Percentiles rank a stretch among this genome's conserved stretches.
These are phyloP conservation scores for Bombycilla garrulus DNA, from an alignment of 2,113 vertebrate genomes.

Conservation along the genomic window DNA sequence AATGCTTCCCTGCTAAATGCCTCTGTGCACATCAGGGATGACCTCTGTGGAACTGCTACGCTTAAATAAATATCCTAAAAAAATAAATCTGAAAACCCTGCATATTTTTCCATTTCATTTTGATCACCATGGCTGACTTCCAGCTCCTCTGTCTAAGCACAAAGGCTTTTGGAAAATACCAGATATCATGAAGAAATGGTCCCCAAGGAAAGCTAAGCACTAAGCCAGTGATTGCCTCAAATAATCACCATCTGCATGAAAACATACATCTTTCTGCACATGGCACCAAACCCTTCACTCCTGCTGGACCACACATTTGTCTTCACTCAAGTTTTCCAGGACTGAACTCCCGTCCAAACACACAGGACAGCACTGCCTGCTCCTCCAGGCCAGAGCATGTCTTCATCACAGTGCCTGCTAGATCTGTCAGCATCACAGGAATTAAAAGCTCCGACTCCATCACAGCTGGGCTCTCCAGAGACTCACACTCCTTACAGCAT, in stretches of 20 bases:
- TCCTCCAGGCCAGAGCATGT: neutral
- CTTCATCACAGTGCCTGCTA: neutral
- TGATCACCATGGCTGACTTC: neutral
- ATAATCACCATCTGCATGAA: slow-evolving; percentile 5
- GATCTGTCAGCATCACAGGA: slow-evolving; percentile 40
- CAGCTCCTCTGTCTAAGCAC: neutral
- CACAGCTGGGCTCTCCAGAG: slow-evolving; percentile 24
- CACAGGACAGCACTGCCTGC: neutral
- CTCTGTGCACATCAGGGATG: neutral
- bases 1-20: neutral
- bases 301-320: slow-evolving; percentile 28
- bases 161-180: neutral
- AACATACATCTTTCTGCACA: neutral
- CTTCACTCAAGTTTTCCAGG: neutral
- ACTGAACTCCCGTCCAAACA: neutral
- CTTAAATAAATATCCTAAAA: neutral
- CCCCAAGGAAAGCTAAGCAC: slow-evolving; percentile 20
- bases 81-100: neutral
- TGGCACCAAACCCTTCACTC: slow-evolving; percentile 29
- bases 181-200: neutral
- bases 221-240: slow-evolving; percentile 13
- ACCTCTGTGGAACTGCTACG: neutral
- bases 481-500: neutral
- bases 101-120: slow-evolving; percentile 8
- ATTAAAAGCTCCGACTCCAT: slow-evolving; percentile 12